Conservation (phyloP, 2,888 invertebrate species). For the Macaria liturata region DNA sequence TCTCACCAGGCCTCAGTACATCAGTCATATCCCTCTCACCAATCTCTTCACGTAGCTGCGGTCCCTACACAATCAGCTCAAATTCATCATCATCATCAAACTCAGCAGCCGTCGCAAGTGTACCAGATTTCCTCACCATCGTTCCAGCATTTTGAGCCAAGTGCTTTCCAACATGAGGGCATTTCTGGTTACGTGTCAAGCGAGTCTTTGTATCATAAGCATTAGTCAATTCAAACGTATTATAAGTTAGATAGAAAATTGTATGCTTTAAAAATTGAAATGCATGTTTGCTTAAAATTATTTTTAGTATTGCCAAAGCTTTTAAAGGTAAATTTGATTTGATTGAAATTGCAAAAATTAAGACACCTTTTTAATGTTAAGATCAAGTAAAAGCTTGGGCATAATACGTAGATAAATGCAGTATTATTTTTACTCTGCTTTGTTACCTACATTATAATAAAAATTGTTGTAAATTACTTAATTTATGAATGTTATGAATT, state of each 20-base stretch:
- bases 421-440: too few relatives aligned
- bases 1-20: conserved; percentile 7
- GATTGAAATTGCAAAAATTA: too few relatives aligned
- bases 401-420: too few relatives aligned
- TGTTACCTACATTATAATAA: too few relatives aligned
- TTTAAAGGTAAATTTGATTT: too few relatives aligned
- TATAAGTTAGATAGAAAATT: too few relatives aligned
- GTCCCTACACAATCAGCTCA: conserved; percentile 1
- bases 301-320: too few relatives aligned
- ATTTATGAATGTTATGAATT: too few relatives aligned
- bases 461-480: background rate
- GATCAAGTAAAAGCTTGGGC: too few relatives aligned
- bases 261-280: too few relatives aligned
- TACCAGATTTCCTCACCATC: conserved; percentile 11
- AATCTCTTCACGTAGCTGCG: conserved; percentile 5
- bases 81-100: conserved; percentile 9
- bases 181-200: conserved; percentile 3
- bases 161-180: conserved; percentile 10
- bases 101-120: conserved; percentile 11
- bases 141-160: conserved; percentile 13
- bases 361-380: too few relatives aligned
- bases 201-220: conserved; percentile 15
- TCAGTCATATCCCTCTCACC: background rate
- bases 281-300: too few relatives aligned
- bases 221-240: conserved; percentile 4